phyloP scores from a whole-genome alignment of 2,888 invertebrate species.

The Nebria brevicollis region DNA sequence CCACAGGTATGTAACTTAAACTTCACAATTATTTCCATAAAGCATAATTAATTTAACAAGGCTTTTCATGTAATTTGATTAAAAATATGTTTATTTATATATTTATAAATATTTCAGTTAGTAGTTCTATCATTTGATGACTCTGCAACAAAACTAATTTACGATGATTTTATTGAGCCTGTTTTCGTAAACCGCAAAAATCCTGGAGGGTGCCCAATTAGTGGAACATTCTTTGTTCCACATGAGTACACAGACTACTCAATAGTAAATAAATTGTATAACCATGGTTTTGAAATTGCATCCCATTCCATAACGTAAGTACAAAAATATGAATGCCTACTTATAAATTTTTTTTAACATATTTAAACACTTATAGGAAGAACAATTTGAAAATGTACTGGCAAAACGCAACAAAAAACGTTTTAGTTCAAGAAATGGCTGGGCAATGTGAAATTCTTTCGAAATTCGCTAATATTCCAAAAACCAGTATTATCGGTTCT shows the following conservation, averaged over 20 bases:
- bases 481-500: conserved; percentile 56
- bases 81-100: not conserved
- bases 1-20: conserved; percentile 7
- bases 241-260: conserved; percentile 79
- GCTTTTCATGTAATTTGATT: not conserved
- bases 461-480: conserved; percentile 59
- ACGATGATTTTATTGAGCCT: conserved; percentile 67
- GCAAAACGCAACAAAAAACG: conserved; percentile 54
- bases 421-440: conserved; percentile 57
- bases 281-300: conserved; percentile 73
- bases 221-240: conserved; percentile 76
- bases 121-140: conserved; percentile 76
- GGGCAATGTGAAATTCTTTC: conserved; percentile 58
- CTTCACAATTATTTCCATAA: not conserved
- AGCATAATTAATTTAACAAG: not conserved
- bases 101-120: conserved; percentile 63
- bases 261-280: conserved; percentile 69
- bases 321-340: conserved; percentile 9
- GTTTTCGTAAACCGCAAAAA: conserved; percentile 68
- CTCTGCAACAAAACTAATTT: conserved; percentile 66
- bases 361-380: conserved; percentile 45
- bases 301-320: conserved; percentile 75
- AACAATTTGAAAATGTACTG: conserved; percentile 56
- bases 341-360: not conserved
- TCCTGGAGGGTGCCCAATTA: conserved; percentile 71